Evolutionary conservation across 1,140 invertebrate species (phyloP), one percentile per base, ranked within the genome.

Genomic region (Nasonia vitripennis): DNA sequence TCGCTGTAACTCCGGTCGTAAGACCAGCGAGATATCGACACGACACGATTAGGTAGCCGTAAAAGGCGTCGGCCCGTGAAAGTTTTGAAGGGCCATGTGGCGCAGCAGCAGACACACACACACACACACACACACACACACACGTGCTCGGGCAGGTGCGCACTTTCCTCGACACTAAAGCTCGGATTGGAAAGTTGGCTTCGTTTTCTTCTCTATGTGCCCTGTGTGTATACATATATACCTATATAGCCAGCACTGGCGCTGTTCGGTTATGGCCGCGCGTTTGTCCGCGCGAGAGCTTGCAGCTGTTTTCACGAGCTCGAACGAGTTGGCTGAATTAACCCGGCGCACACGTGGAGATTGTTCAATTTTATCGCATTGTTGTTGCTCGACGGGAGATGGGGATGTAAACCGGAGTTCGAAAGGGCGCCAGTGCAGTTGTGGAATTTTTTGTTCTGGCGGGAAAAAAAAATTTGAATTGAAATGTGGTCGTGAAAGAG

Each of bases 111-210:
- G 55, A 20, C 20, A n/a, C 17, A 71, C 27, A 34, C 70, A 67
- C 27, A 27, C 27, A 27, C 27, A 27, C 27, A 27, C 27, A 27
- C 27, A 27, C 27, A 27, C 27, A 27, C 27, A 27, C 27, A 27
- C 27, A 27, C 27, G 1, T 27, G 1, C 27, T 27, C 62, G 62
- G 31, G 48, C 3, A 77, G 73, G 75, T 17, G 48, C 31, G 68
- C 68, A 73, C 11, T 62, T 73, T 62, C 68, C 23, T 7, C 62
- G 73, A 27, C 2, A 71, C 62, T 84, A 80, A 84, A 80, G 20
- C 78, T 79, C 82, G 62, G 75, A 84, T 84, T 70, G 82, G 55
- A 84, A 84, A 84, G n/a, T 78, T 84, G 12, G 41, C 73, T 74
- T 77, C 81, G 55, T 37, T 62, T 83, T 27, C n/a, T 67, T 83